A percentile compares a stretch with the other conserved stretches of the same genome.
Evolutionary conservation across 2,888 invertebrate genomes (phyloP).

Genomic region (Zygogramma bicolorata): DNA sequence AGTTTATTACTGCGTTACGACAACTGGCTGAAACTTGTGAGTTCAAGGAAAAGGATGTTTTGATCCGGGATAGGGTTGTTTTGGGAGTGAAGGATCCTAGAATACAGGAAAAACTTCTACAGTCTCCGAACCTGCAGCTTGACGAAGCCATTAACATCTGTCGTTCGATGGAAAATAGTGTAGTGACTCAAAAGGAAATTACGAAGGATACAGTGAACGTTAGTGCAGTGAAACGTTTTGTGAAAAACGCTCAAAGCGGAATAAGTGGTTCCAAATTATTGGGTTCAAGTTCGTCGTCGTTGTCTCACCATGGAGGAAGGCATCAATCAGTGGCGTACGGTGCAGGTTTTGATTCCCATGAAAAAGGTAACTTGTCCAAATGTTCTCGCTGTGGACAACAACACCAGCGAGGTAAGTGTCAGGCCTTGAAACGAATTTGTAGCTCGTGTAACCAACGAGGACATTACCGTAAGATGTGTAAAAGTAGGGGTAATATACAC

Average conservation of each 20-base stretch:
- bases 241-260: neutral
- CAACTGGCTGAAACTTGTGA: neutral
- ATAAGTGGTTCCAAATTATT: neutral
- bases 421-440: neutral
- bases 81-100: neutral
- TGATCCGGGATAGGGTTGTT: neutral
- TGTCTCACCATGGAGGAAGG: too few relatives aligned
- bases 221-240: neutral
- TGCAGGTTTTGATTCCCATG: neutral
- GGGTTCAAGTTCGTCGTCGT: neutral
- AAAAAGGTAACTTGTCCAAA: neutral
- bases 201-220: too few relatives aligned
- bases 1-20: neutral
- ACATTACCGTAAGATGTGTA: neutral
- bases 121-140: neutral
- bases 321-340: neutral
- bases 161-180: neutral
- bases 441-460: neutral
- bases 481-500: neutral
- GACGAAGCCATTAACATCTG: neutral
- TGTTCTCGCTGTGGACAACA: neutral
- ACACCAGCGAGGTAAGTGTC: neutral
- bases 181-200: too few relatives aligned
- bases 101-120: neutral
- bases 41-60: neutral